Conservation (phyloP, 2,888 invertebrate species). For the Drosophila birchii region DNA sequence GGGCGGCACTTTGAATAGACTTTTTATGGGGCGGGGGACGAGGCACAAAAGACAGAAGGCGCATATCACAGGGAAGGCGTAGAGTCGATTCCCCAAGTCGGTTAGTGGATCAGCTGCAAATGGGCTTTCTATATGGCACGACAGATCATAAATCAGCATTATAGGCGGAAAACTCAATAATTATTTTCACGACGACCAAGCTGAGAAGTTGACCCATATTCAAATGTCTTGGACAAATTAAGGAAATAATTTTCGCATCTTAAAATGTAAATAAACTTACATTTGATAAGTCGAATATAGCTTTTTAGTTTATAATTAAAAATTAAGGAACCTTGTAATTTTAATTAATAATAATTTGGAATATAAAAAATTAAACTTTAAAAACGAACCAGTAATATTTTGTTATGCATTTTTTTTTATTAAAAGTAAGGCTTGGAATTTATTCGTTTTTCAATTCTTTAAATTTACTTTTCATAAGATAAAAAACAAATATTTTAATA, state of each 20-base stretch:
- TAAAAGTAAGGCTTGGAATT: no score
- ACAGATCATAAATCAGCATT: conserved; percentile 38
- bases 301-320: no score
- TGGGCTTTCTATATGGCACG: conserved; percentile 15
- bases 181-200: neutral
- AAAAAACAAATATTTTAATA: no score
- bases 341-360: no score
- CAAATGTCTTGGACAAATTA: neutral
- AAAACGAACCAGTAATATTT: no score
- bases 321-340: no score
- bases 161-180: conserved; percentile 2
- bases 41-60: neutral
- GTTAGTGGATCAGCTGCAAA: conserved; percentile 37
- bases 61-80: conserved; percentile 30
- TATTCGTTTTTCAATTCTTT: no score
- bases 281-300: no score
- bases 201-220: conserved; percentile 19
- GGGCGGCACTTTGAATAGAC: conserved; percentile 40
- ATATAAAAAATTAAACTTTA: no score
- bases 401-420: no score
- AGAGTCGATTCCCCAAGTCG: conserved; percentile 21
- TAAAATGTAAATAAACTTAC: neutral
- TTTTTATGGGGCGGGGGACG: neutral
- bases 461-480: no score
- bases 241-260: neutral